These are phyloP conservation scores for Xestia xanthographa DNA, from an alignment of 2,888 invertebrate species.

Conservation along the genomic window DNA sequence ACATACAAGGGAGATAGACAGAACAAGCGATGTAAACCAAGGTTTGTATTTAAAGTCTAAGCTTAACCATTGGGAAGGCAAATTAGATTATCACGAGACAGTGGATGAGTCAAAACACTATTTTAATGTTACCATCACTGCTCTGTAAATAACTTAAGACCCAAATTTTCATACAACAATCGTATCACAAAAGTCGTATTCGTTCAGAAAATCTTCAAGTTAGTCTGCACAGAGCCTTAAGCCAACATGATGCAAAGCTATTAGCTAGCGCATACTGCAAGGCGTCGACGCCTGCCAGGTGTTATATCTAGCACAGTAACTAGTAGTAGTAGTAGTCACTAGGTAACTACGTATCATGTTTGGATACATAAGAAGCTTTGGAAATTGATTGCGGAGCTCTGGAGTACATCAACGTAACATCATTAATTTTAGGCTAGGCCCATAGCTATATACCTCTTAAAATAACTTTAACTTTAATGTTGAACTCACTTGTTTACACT, in stretches of 20 bases:
- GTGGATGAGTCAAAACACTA: neutral
- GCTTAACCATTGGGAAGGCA: neutral
- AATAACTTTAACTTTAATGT: too few relatives aligned
- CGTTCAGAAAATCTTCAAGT: neutral
- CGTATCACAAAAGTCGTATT: neutral
- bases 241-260: neutral
- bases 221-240: neutral
- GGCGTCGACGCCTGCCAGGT: neutral
- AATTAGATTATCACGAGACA: neutral
- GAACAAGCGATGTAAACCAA: neutral
- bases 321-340: too few relatives aligned
- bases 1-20: neutral
- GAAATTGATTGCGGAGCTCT: neutral
- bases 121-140: neutral
- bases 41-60: neutral
- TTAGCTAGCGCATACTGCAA: neutral
- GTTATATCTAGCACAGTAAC: neutral
- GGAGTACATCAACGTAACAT: neutral
- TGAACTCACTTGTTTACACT: neutral
- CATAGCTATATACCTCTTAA: neutral
- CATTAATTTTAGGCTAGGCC: neutral
- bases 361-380: neutral
- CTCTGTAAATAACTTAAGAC: too few relatives aligned
- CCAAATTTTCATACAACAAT: neutral
- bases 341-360: too few relatives aligned